These are phyloP conservation scores for Netta rufina DNA, from an alignment of 2,797 vertebrate species.

Conservation along the genomic window DNA sequence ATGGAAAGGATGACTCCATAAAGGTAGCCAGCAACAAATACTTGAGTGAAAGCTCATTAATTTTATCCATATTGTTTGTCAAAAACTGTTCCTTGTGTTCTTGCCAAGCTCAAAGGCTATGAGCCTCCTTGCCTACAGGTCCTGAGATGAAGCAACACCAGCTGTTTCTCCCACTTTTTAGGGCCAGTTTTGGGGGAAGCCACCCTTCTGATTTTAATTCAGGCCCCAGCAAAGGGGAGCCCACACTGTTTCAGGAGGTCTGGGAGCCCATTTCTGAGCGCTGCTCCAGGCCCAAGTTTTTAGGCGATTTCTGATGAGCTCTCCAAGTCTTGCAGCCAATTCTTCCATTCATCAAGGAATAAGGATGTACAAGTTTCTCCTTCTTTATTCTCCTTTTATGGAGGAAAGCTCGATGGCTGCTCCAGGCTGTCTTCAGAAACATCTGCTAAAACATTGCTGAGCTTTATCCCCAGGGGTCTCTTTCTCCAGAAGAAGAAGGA, in stretches of 20 bases:
- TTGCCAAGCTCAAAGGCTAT: not conserved
- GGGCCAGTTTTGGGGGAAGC: not conserved
- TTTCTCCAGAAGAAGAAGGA: not conserved
- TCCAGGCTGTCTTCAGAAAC: not conserved
- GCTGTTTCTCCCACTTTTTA: not conserved
- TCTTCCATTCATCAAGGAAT: not conserved
- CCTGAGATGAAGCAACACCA: not conserved
- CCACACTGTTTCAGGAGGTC: not conserved
- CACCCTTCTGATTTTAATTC: not conserved
- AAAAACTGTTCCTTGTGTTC: not conserved
- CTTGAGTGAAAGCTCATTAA: not conserved
- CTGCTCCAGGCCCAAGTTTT: not conserved
- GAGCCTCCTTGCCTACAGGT: not conserved
- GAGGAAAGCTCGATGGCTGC: not conserved
- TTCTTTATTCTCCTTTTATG: not conserved
- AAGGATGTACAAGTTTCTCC: rapidly evolving
- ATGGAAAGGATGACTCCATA: not conserved
- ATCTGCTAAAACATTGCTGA: not conserved
- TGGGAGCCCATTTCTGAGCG: not conserved
- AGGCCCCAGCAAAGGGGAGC: not conserved
- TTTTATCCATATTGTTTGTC: not conserved
- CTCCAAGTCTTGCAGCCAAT: not conserved
- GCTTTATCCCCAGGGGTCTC: not conserved
- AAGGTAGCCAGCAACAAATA: not conserved
- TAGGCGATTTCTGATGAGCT: not conserved